Evolutionary conservation across 2,113 vertebrate species (phyloP).

Genomic region (Ancistrus triradiatus): DNA sequence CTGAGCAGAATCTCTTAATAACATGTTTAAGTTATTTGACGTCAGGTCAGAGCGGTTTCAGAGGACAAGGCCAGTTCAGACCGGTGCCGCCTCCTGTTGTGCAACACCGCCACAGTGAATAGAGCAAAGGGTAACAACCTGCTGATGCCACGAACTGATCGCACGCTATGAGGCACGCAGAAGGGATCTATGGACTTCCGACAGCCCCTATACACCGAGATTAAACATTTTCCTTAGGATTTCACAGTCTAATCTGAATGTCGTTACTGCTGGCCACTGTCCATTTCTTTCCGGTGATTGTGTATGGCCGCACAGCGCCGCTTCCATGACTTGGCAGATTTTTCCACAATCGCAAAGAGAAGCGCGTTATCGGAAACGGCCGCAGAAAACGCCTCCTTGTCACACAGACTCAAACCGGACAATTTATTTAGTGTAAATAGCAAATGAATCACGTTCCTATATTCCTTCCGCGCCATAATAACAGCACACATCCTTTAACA

Average conservation of each 20-base stretch:
- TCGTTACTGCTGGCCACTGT: too few relatives aligned
- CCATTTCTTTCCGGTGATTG: neutral
- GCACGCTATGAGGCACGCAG: conserved; percentile 35
- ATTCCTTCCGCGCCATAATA: too few relatives aligned
- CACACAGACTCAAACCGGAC: neutral
- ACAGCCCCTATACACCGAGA: conserved; percentile 5
- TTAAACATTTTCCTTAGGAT: too few relatives aligned
- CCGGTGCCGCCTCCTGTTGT: conserved; percentile 39
- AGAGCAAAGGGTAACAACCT: conserved; percentile 35
- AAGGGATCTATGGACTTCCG: conserved; percentile 6
- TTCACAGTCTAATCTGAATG: too few relatives aligned
- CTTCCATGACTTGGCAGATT: conserved; percentile 52
- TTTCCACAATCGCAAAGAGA: conserved; percentile 15
- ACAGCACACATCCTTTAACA: too few relatives aligned
- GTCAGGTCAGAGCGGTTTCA: conserved; percentile 20
- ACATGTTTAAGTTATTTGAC: conserved; percentile 3
- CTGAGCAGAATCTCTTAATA: too few relatives aligned
- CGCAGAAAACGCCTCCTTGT: conserved; percentile 41
- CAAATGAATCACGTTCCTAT: too few relatives aligned
- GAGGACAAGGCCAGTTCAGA: conserved; percentile 34
- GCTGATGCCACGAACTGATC: conserved; percentile 35
- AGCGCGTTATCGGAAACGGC: conserved; percentile 36
- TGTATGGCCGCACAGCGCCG: conserved; percentile 10
- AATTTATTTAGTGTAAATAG: neutral
- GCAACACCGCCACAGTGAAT: conserved; percentile 25